Evolutionary conservation across 2,797 vertebrate genomes (phyloP), one percentile per base, ranked within the genome.

Genomic region (Triplophysa bombifrons): DNA sequence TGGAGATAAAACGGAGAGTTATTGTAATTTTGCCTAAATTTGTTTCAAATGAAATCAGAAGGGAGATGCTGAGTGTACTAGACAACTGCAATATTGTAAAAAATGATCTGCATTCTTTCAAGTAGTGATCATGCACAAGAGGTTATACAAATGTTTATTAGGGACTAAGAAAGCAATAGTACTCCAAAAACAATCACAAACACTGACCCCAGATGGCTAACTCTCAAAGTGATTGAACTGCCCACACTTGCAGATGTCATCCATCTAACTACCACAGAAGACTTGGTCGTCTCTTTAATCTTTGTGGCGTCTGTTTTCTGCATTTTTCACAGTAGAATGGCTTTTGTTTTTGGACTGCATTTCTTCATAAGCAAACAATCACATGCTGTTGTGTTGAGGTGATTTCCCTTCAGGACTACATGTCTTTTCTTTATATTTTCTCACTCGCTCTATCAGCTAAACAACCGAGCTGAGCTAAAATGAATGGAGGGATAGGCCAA

Each of bases 321-420:
- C 83, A 66, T 74, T 73, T 72, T 84, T 85, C 83, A 68, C 76
- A 74, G 76, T 46, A 69, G 84, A 84, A 82, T 60, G 85, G 76
- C 81, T 87, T 76, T 79, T 81, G 85, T 86, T 74, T 77, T 82
- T 41, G 76, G 44, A 81, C 69, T 61, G 25, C 58, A 56, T 84
- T 72, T 86, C 82, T 83, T 91, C 86, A 87, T 92, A 88, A 89
- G 88, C 88, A 90, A 86, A 86, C 87, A 85, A 86, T 84, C 84
- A 88, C 89, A 90, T 86, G 84, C 82, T 83, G 27, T 60, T 72
- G 83, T 86, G 81, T 83, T 61, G 77, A 76, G 80, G 72, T 76
- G 82, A 88, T 86, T 87, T 85, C 81, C 84, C 86, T 84, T 71
- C 78, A 81, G 89, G 86, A 83, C 89, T 72, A 27, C 87, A 85